phyloP scores from a whole-genome alignment of 2,888 invertebrate species.

The Mesorhabditis spiculigera region DNA sequence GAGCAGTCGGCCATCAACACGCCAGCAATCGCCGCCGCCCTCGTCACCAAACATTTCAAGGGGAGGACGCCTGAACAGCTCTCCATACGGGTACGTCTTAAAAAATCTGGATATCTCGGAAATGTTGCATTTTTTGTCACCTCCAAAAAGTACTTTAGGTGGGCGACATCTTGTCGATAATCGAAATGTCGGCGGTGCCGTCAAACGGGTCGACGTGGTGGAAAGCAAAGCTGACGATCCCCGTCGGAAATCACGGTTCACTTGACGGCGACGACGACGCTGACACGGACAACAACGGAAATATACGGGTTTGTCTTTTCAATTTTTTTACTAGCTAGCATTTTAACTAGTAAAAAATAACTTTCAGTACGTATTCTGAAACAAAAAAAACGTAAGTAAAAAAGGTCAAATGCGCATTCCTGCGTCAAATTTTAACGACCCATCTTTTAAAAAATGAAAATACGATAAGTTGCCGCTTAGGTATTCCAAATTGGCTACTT shows the following conservation, averaged over 20 bases:
- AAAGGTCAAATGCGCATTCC: no score
- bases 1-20: constrained; percentile 88
- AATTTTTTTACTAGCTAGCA: no score
- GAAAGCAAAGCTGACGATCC: constrained; percentile 75
- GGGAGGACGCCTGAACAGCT: constrained; percentile 24
- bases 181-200: constrained; percentile 95
- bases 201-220: constrained; percentile 77
- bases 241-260: constrained; percentile 16
- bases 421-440: no score
- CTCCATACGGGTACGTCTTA: constrained; percentile 11
- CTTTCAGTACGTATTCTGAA: no score
- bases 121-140: no score
- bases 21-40: constrained; percentile 94
- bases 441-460: no score
- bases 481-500: constrained; percentile 52
- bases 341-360: no score
- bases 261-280: not conserved
- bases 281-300: not conserved
- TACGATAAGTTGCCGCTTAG: not conserved
- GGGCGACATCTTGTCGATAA: constrained; percentile 97
- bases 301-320: constrained; percentile 7
- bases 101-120: no score
- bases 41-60: constrained; percentile 69
- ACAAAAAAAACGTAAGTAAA: no score
- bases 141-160: no score